Base-by-base conservation (phyloP, 2,797 vertebrate species). In the Epinephelus awoara region DNA sequence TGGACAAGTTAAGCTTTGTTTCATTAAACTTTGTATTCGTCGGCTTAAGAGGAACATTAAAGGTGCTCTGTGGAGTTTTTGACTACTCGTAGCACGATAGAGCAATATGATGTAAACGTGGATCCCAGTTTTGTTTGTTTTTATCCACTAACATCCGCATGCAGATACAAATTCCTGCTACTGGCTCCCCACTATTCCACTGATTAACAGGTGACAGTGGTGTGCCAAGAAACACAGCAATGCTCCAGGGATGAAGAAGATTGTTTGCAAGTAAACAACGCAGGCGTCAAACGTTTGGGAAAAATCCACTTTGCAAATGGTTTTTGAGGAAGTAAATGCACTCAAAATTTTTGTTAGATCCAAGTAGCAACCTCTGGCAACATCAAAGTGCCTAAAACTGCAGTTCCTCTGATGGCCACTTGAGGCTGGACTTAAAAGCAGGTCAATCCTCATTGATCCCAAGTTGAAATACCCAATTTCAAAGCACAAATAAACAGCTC, bases 1-100 rank as follows among this genome's bases (percentile, higher is more conserved):
- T 2, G 6, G 47, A 63, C 13, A 47, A 67, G 62, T 56, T 65
- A 63, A 70, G 57, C 65, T 55, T 21, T 38, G 55, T 70, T 77
- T 25, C 4, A 64, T 58, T 4, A 74, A 49, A 40, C 19, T 47
- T 67, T 25, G 17, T 27, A 49, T 84, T 55, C 69, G 34, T 62
- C 64, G 23, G 8, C 15, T 42, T 42, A 50, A 58, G 59, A 70
- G 6, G 5, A 55, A 52, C 34, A 70, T 44, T 63, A 19, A 76
- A 69, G 55, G 64, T 1, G 8, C 23, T 56, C 23, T 59, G 63
- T 58, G 34, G 29, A 59, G 44, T 49, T 38, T 65, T 49, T 46
- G 19, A 27, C 23, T 14, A 34, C 15, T 34, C 34, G 15, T 14
- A 40, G 27, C 3, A 1, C 27, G 19, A 50, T 61, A 18, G 49